Percentiles rank a stretch among this genome's conserved stretches.
phyloP scores from a whole-genome alignment of 2,797 vertebrate species.

The Channallabes apus region DNA sequence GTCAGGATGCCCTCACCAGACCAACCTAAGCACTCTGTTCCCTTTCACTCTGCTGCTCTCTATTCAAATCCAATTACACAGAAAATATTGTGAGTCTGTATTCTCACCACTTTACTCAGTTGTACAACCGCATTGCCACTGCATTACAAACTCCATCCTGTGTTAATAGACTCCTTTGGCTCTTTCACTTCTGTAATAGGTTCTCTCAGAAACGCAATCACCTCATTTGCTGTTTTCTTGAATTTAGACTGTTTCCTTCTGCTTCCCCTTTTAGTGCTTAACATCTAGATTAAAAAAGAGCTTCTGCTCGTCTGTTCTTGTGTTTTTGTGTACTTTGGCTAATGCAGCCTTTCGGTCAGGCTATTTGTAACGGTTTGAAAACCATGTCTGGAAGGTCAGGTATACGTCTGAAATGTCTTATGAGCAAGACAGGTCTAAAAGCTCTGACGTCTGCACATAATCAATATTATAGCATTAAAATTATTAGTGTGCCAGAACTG shows the following conservation, averaged over 20 bases:
- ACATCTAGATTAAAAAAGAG: background rate
- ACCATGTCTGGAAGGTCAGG: background rate
- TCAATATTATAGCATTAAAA: background rate
- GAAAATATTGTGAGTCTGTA: background rate
- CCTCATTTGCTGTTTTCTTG: background rate
- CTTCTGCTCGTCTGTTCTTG: background rate
- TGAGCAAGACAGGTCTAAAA: background rate
- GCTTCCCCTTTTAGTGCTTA: background rate
- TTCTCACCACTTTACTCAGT: background rate
- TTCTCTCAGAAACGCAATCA: background rate
- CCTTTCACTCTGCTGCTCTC: background rate
- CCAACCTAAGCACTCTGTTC: background rate
- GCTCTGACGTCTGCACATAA: background rate
- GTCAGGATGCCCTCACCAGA: slow-evolving; percentile 28
- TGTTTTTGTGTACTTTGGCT: background rate
- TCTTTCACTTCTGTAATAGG: background rate
- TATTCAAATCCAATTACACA: slow-evolving; percentile 24
- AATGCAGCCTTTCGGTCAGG: background rate
- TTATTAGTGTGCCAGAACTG: background rate
- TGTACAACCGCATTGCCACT: background rate
- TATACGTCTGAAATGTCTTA: background rate
- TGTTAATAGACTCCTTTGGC: too few species aligned
- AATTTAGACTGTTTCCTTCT: background rate
- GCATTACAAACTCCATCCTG: background rate
- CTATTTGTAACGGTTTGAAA: background rate